Base-by-base conservation (phyloP, 1,140 invertebrate genomes). In the Cydia splendana region DNA sequence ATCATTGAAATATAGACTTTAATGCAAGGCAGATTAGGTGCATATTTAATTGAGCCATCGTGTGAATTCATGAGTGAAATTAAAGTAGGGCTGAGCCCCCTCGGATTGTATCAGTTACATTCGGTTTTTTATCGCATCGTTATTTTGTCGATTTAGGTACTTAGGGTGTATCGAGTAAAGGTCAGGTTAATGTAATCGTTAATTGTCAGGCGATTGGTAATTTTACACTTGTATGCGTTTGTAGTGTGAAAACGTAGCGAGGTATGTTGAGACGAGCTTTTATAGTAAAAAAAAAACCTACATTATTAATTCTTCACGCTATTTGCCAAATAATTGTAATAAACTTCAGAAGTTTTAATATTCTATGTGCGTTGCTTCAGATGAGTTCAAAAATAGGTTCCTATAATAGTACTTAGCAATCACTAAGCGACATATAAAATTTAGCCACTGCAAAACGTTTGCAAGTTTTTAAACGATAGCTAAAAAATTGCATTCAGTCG, bases 91-190 rank as follows among this genome's bases (percentile, higher is more conserved):
- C 18, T 62, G 53, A 57, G 57, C 20, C 57, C 51, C 57, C 57
- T 62, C 57, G 57, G 18, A 62, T 53, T 53, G 51, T 62, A 62
- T 62, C 57, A 62, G 57, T 62, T 62, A 62, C 57, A 62, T 62
- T 62, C 57, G 57, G 57, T 62, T 62, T 62, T 62, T 62, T 62
- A 24, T 62, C 57, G 57, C 57, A 24, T 24, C 57, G 57, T 62
- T 62, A 24, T 12, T 24, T 62, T 62, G 57, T 62, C 18, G 57
- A 24, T 20, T 57, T 20, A n/a, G n/a, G n/a, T n/a, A 57, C 18
- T 57, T 62, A 62, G 20, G 57, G 57, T 24, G 57, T 10, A 20
- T 7, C 4, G 57, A 24, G 30, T 30, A 30, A 62, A 62, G 20
- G 57, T 62, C 57, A 62, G 18, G 15, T 53, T 62, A 62, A 62